phyloP scores from a whole-genome alignment of 2,888 invertebrate genomes.

The Phyto melanocephala region DNA sequence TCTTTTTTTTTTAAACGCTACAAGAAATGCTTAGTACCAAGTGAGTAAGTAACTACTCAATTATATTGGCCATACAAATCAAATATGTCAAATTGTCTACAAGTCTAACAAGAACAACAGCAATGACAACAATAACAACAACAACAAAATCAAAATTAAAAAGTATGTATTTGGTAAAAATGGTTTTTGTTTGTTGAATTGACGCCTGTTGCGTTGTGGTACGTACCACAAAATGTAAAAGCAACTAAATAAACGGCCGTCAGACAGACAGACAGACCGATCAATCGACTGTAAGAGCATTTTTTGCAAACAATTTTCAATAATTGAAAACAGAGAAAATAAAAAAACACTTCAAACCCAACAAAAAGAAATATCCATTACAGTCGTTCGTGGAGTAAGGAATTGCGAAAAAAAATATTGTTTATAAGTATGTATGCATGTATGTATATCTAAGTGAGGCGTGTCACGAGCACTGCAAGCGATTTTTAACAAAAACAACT shows the following conservation, averaged over 20 bases:
- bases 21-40: slow-evolving; percentile 24
- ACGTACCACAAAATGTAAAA: slow-evolving; percentile 53
- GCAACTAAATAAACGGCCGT: not conserved
- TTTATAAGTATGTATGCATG: too few relatives aligned
- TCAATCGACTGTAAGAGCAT: slow-evolving; percentile 5
- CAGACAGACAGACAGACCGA: not conserved
- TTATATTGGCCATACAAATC: slow-evolving; percentile 61
- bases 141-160: not conserved
- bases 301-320: slow-evolving; percentile 48
- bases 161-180: slow-evolving; percentile 7
- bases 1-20: slow-evolving; percentile 15
- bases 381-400: too few relatives aligned
- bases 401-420: slow-evolving; percentile 53
- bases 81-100: slow-evolving; percentile 63
- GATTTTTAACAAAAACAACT: slow-evolving; percentile 47
- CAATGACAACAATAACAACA: not conserved
- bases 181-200: slow-evolving; percentile 13
- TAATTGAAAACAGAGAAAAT: slow-evolving; percentile 4
- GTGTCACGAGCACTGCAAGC: slow-evolving; percentile 66
- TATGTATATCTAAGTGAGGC: slow-evolving; percentile 51
- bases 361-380: not conserved
- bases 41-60: slow-evolving; percentile 53
- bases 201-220: slow-evolving; percentile 64
- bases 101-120: slow-evolving; percentile 41
- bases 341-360: slow-evolving; percentile 49